A percentile compares a stretch with the other conserved stretches of the same genome.
Evolutionary conservation across 1,140 invertebrate genomes (phyloP).

Genomic region (Psix sp.): DNA sequence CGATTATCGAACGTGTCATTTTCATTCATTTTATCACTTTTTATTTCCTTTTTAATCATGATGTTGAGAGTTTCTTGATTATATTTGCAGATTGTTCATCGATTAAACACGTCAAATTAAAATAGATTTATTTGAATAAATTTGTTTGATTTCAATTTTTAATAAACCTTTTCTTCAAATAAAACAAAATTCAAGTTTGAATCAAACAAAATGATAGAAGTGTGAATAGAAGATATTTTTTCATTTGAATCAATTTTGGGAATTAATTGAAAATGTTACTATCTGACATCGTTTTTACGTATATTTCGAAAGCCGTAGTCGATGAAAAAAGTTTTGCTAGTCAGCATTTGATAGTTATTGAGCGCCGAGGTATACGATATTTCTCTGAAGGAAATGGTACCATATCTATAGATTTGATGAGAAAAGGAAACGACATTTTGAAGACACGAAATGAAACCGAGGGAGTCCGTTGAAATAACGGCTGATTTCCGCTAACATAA

Average conservation of each 20-base stretch:
- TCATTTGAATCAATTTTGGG: no score
- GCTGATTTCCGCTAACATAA: conserved; percentile 39
- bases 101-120: conserved; percentile 1
- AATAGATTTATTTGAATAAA: no score
- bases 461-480: conserved; percentile 34
- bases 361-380: conserved; percentile 4
- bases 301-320: no score
- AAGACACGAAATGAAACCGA: conserved; percentile 12
- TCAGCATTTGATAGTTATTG: no score
- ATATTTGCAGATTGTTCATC: conserved; percentile 1
- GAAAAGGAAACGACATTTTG: conserved; percentile 35
- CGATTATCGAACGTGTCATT: background rate
- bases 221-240: no score
- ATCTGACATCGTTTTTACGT: no score
- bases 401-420: conserved; percentile 26
- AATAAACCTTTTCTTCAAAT: no score
- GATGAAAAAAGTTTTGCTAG: no score
- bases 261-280: no score
- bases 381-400: conserved; percentile 27
- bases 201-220: no score
- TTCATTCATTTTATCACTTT: background rate
- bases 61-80: conserved; percentile 1
- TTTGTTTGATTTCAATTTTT: no score
- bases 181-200: no score
- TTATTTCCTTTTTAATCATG: conserved; percentile 2